Percentiles rank a stretch among this genome's conserved stretches.
These are phyloP conservation scores for Sebastes diaconus DNA, from an alignment of 2,797 vertebrate genomes.

Conservation along the genomic window DNA sequence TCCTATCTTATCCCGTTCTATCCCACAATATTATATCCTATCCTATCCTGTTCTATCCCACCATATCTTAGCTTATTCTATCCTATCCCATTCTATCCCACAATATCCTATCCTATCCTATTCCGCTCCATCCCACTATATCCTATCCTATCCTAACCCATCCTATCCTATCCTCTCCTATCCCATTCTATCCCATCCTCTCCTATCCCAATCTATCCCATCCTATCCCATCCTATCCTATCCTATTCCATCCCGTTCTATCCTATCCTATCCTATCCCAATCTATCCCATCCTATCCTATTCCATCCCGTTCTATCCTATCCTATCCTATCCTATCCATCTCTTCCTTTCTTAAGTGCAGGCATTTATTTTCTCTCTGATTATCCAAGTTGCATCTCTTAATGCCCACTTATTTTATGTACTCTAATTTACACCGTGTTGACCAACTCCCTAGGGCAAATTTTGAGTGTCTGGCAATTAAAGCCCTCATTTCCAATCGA, in stretches of 20 bases:
- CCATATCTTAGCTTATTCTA: rapidly evolving
- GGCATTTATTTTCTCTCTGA: slow-evolving; percentile 16
- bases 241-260: rapidly evolving
- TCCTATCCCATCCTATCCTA: too few species aligned
- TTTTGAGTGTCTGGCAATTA: slow-evolving; percentile 56
- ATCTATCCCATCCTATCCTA: too few species aligned
- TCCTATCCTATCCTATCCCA: background rate
- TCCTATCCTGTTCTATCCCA: too few species aligned
- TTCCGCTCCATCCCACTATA: rapidly evolving
- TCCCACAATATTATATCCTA: too few species aligned
- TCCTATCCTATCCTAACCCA: background rate
- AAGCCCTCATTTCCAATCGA: slow-evolving; percentile 50
- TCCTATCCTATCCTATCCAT: background rate
- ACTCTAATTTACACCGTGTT: slow-evolving; percentile 40
- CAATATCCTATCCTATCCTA: too few species aligned
- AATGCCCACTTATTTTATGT: slow-evolving; percentile 55
- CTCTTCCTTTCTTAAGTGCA: background rate
- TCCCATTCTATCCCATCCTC: too few species aligned
- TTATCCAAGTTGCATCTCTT: slow-evolving; percentile 35
- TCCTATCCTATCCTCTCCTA: background rate
- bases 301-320: background rate
- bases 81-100: background rate
- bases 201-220: too few species aligned
- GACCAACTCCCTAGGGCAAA: slow-evolving; percentile 40
- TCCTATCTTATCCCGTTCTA: too few species aligned